Percentiles rank a stretch among this genome's conserved stretches.
These are phyloP conservation scores for Aproaerema taeniolella DNA, from an alignment of 2,888 invertebrate species.

Conservation along the genomic window DNA sequence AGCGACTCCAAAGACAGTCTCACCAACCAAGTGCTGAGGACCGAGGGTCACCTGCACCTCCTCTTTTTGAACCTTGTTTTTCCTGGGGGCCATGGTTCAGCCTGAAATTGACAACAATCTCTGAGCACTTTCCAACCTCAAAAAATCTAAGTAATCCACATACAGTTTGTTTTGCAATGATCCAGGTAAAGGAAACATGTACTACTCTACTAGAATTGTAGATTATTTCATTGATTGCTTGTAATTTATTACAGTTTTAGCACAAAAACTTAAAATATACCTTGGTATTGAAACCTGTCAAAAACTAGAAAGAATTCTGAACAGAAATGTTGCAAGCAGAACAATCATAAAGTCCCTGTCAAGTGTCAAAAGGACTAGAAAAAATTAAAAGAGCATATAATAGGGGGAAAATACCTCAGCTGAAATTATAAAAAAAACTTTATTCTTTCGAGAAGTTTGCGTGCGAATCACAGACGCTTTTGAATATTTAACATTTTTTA, in stretches of 20 bases:
- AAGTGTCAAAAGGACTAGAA: background rate
- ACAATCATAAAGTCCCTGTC: background rate
- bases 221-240: conserved; percentile 37
- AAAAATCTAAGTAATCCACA: conserved; percentile 57
- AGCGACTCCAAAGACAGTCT: conserved; percentile 98
- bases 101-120: conserved; percentile 68
- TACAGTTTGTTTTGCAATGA: conserved; percentile 25
- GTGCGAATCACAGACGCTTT: too few relatives aligned
- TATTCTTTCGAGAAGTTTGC: too few relatives aligned
- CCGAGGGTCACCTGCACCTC: conserved; percentile 97
- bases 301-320: conserved; percentile 57
- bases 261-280: conserved; percentile 46
- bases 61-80: conserved; percentile 97
- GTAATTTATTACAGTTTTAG: conserved; percentile 31
- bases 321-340: conserved; percentile 21
- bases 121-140: conserved; percentile 59
- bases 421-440: too few relatives aligned
- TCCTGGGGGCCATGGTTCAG: conserved; percentile 94
- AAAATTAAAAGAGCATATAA: too few relatives aligned
- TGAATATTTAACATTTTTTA: too few relatives aligned
- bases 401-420: too few relatives aligned
- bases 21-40: conserved; percentile 97
- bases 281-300: conserved; percentile 72
- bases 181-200: conserved; percentile 14
- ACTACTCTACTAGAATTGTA: conserved; percentile 19